Evolutionary conservation across 2,797 vertebrate species (phyloP).

Genomic region (Limosa lapponica): DNA sequence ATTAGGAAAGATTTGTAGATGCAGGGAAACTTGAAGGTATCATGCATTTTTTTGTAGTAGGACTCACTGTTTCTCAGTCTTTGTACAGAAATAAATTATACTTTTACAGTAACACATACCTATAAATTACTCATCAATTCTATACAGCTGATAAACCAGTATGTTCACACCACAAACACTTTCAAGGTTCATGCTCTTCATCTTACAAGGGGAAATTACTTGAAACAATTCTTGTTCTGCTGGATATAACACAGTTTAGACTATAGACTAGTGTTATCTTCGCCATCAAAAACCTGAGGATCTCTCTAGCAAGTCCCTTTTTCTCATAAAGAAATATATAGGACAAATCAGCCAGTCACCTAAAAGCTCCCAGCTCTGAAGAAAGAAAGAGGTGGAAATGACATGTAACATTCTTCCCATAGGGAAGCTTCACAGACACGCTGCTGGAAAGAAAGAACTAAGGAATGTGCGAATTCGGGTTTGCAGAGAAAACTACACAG

Average conservation of each 20-base stretch:
- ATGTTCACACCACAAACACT: background rate
- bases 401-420: background rate
- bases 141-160: background rate
- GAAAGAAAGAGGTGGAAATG: background rate
- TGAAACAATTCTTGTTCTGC: background rate
- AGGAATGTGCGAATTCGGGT: background rate
- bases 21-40: background rate
- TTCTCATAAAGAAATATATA: background rate
- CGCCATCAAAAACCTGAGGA: background rate
- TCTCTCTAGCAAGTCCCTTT: background rate
- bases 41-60: rapidly evolving
- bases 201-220: background rate
- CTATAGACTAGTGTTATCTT: background rate
- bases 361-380: background rate
- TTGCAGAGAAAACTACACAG: background rate
- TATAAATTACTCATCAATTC: background rate
- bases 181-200: background rate
- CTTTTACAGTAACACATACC: background rate
- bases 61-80: background rate
- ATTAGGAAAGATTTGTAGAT: background rate
- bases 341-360: background rate
- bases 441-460: background rate
- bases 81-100: background rate
- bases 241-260: background rate
- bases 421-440: background rate